These are phyloP conservation scores for Cladorhizidae sp. DNA, from an alignment of 37 sponge, comb jelly and placozoan species.

Conservation along the genomic window DNA sequence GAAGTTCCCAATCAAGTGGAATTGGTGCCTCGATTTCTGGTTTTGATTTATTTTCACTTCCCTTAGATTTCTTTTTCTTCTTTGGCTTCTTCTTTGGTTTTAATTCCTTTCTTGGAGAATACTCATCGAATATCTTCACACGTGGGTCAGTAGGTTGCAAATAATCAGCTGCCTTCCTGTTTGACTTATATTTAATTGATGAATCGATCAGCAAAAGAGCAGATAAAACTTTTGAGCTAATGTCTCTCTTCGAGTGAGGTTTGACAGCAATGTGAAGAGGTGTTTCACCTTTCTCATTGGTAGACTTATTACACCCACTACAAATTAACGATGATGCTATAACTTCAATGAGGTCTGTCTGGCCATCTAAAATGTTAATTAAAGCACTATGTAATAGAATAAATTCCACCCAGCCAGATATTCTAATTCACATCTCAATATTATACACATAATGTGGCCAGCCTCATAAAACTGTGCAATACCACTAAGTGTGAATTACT, in stretches of 20 bases:
- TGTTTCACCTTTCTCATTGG: slow-evolving; percentile 42
- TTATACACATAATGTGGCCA: too few relatives aligned
- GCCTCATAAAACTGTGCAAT: too few relatives aligned
- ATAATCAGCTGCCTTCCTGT: slow-evolving; percentile 36
- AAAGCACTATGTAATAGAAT: not conserved
- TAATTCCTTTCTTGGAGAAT: not conserved
- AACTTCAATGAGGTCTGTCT: slow-evolving; percentile 17
- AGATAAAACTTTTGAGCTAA: slow-evolving; percentile 6
- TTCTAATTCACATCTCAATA: too few relatives aligned
- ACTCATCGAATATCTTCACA: not conserved
- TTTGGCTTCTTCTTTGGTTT: slow-evolving; percentile 10
- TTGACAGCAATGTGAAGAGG: slow-evolving; percentile 58
- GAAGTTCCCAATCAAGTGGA: too few relatives aligned
- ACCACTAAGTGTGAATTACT: too few relatives aligned
- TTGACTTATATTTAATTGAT: slow-evolving; percentile 22
- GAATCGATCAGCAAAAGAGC: slow-evolving; percentile 38
- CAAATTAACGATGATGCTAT: slow-evolving; percentile 12
- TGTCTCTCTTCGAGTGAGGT: slow-evolving; percentile 22
- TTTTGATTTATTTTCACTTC: too few relatives aligned
- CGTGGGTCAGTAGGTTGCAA: slow-evolving; percentile 6
- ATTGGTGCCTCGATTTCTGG: too few relatives aligned
- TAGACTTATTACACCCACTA: not conserved
- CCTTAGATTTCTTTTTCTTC: slow-evolving; percentile 7
- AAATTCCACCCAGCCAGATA: too few relatives aligned
- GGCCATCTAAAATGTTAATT: slow-evolving; percentile 15